phyloP scores from a whole-genome alignment of 2,888 invertebrate species.

The Onchidella celtica region DNA sequence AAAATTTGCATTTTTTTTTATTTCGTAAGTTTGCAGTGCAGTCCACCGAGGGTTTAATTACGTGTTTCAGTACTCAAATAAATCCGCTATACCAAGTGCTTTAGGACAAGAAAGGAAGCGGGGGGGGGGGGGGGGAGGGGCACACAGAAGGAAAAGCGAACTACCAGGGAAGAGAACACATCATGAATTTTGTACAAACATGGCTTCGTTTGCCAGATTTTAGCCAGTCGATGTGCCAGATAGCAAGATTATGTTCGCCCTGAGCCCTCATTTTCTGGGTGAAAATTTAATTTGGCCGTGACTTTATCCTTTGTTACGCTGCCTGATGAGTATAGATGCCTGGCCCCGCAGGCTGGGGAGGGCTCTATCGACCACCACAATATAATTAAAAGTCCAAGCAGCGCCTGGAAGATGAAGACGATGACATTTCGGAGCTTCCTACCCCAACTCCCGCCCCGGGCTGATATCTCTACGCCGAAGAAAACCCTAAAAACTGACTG shows the following conservation, averaged over 20 bases:
- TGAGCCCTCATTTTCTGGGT: conserved; percentile 24
- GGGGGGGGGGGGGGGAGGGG: too few relatives aligned
- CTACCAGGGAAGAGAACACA: too few relatives aligned
- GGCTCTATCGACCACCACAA: conserved; percentile 4
- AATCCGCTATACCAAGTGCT: too few relatives aligned
- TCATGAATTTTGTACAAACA: too few relatives aligned
- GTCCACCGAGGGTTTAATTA: too few relatives aligned
- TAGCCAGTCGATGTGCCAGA: conserved; percentile 9
- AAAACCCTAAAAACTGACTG: neutral
- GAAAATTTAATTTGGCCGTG: conserved; percentile 29
- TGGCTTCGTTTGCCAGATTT: conserved; percentile 23
- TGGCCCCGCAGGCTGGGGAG: neutral
- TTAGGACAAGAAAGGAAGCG: too few relatives aligned
- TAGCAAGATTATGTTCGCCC: conserved; percentile 21
- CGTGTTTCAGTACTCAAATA: too few relatives aligned
- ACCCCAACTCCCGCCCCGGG: neutral
- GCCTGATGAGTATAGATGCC: conserved; percentile 31
- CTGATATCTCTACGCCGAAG: neutral
- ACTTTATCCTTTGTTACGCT: conserved; percentile 32
- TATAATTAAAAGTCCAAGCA: conserved; percentile 42
- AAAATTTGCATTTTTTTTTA: too few relatives aligned
- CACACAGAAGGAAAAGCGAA: too few relatives aligned
- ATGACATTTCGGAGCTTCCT: conserved; percentile 27
- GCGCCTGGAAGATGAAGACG: neutral
- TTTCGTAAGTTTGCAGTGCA: too few relatives aligned